Conservation (phyloP, 2,888 invertebrate species). For the Lasioglossum zephyrum region DNA sequence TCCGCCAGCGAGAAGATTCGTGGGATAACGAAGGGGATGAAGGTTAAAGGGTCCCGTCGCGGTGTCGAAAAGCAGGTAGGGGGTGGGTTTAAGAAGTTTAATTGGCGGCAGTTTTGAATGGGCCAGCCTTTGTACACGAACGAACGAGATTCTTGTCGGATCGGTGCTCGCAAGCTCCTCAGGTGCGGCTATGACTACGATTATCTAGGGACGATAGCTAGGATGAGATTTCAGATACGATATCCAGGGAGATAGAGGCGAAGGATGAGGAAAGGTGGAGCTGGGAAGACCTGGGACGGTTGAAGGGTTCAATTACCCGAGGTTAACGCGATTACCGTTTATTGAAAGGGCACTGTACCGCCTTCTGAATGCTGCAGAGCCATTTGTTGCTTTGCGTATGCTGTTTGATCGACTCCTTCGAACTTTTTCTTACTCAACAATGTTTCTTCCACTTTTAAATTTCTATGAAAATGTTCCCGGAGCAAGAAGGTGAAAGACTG, state of each 20-base stretch:
- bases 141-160: constrained; percentile 62
- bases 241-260: constrained; percentile 44
- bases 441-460: neutral
- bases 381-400: neutral
- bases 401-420: neutral
- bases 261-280: constrained; percentile 34
- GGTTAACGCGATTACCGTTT: constrained; percentile 78
- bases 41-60: neutral
- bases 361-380: constrained; percentile 49
- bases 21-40: neutral
- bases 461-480: neutral
- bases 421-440: neutral
- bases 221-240: constrained; percentile 27
- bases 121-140: neutral
- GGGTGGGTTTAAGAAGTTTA: neutral
- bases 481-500: neutral
- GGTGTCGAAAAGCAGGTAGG: neutral
- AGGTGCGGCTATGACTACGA: constrained; percentile 30
- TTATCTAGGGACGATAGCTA: constrained; percentile 23
- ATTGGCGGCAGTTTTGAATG: constrained; percentile 8
- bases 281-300: constrained; percentile 27
- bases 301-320: constrained; percentile 78
- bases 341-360: constrained; percentile 62
- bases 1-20: neutral
- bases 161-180: constrained; percentile 34